These are phyloP conservation scores for Hydropsyche betteni DNA, from an alignment of 2,888 invertebrate genomes.

Conservation along the genomic window DNA sequence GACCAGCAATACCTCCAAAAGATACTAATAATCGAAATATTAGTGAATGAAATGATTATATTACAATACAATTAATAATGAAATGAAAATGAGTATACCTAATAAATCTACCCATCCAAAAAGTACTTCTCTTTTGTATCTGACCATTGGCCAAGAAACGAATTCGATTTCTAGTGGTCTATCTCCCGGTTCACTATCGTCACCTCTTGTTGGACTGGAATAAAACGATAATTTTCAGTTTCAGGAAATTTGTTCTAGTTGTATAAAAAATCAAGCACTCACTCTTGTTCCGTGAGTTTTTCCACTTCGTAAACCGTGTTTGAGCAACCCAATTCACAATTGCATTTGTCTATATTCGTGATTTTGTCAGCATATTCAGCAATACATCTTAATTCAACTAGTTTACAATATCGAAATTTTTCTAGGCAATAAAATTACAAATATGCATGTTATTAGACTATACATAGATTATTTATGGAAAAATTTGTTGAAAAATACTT, in stretches of 20 bases:
- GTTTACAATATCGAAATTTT: conserved; percentile 68
- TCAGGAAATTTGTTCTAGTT: background rate
- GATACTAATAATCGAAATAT: conserved; percentile 64
- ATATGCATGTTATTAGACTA: too few relatives aligned
- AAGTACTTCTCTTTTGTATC: conserved; percentile 80
- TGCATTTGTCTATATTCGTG: conserved; percentile 69
- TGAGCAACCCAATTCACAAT: conserved; percentile 77
- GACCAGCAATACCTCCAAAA: conserved; percentile 72
- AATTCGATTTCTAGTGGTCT: conserved; percentile 69
- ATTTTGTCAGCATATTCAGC: conserved; percentile 65
- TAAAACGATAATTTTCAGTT: background rate
- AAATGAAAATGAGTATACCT: conserved; percentile 60
- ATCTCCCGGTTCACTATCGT: conserved; percentile 43
- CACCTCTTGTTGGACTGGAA: conserved; percentile 40
- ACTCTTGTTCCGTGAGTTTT: conserved; percentile 73
- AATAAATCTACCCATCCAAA: conserved; percentile 87
- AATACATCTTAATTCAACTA: conserved; percentile 70
- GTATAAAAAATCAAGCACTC: conserved; percentile 51
- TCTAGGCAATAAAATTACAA: conserved; percentile 54
- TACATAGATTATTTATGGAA: too few relatives aligned
- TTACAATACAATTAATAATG: background rate
- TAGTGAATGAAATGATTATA: background rate
- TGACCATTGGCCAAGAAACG: conserved; percentile 81
- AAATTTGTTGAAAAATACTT: too few relatives aligned
- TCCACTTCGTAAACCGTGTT: conserved; percentile 81